Evolutionary conservation across 1,140 invertebrate genomes (phyloP), one percentile per base, ranked within the genome.

Genomic region (Catajapyx aquilonaris): DNA sequence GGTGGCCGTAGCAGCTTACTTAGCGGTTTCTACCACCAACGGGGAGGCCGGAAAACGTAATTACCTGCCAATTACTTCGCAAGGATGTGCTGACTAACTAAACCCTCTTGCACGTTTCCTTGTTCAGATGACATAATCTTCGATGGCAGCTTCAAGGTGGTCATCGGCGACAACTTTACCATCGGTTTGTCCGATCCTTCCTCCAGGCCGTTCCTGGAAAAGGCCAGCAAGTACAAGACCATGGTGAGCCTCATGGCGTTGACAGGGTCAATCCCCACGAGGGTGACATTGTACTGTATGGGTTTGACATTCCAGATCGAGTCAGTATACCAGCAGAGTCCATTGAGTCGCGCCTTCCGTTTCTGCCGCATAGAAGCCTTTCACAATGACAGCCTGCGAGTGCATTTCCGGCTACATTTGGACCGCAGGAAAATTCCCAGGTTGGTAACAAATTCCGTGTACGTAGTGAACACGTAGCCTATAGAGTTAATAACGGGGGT

Each of bases 381-480:
- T 48, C 69, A 72, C 16, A 72, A 71, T 43, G 66, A 71, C 37
- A 64, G 66, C 36, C 52, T 77, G n/a, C 69, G 75, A 42, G 71
- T 80, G 7, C 73, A 74, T 54, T 81, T 78, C 55, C 69, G 65
- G 55, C 46, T 81, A 7, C 71, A 74, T 42, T 57, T 81, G 15
- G 76, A 81, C 51, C 62, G 72, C 46, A 71, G 71, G 62, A 77
- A 78, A 67, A 64, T 78, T 46, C 68, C 72, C 3, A n/a, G n/a
- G n/a, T n/a, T n/a, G n/a, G n/a, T n/a, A n/a, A n/a, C n/a, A n/a
- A n/a, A n/a, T n/a, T n/a, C n/a, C n/a, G n/a, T n/a, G n/a, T n/a
- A n/a, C n/a, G n/a, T n/a, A n/a, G n/a, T n/a, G n/a, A n/a, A n/a
- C n/a, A n/a, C n/a, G n/a, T n/a, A n/a, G n/a, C n/a, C n/a, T n/a